A percentile compares a stretch with the other conserved stretches of the same genome.
phyloP scores from a whole-genome alignment of 2,888 invertebrate genomes.

The Alloscopus bannaensis region DNA sequence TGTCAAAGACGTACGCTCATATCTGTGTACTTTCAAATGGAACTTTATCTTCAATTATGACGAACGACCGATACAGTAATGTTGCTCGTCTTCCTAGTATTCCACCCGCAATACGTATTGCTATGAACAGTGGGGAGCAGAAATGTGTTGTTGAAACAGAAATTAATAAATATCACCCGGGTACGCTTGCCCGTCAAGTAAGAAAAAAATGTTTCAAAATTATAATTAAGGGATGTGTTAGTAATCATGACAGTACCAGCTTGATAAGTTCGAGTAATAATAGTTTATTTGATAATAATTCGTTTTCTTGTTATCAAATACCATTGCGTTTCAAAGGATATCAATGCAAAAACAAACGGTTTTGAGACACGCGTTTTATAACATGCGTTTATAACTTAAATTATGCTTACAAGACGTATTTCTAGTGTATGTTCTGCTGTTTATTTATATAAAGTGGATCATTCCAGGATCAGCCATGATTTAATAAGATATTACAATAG shows the following conservation, averaged over 20 bases:
- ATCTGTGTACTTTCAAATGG: constrained; percentile 47
- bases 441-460: too few species aligned
- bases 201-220: constrained; percentile 31
- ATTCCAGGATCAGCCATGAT: too few species aligned
- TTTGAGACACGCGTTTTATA: constrained; percentile 21
- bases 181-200: neutral
- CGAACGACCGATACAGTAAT: constrained; percentile 9
- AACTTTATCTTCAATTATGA: constrained; percentile 8
- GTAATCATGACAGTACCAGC: constrained; percentile 5
- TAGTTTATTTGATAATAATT: constrained; percentile 64
- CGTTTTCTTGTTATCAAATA: constrained; percentile 69
- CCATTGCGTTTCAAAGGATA: constrained; percentile 68
- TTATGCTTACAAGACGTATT: too few species aligned
- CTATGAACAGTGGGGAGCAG: neutral
- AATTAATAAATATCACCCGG: too few species aligned
- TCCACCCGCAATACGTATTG: constrained; percentile 7
- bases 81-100: constrained; percentile 21
- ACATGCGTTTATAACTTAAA: too few species aligned
- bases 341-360: constrained; percentile 67
- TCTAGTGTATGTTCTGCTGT: too few species aligned
- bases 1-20: constrained; percentile 52
- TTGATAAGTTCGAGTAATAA: constrained; percentile 51
- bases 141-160: neutral
- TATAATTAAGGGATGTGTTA: neutral
- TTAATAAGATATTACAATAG: too few species aligned